Conservation (phyloP, 2,797 vertebrate genomes). For the Philypnodon macrostomus region DNA sequence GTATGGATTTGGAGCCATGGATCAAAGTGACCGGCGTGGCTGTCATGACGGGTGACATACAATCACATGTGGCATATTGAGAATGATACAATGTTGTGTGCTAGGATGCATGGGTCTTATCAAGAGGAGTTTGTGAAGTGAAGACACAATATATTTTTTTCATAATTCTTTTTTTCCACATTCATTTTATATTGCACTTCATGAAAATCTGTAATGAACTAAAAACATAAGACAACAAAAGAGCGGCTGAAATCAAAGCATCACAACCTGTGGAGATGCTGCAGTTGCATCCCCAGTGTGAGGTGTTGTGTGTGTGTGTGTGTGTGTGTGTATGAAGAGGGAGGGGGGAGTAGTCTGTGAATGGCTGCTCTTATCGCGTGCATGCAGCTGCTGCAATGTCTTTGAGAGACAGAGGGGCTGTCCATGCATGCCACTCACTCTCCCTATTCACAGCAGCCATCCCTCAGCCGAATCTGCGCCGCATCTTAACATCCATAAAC, state of each 20-base stretch:
- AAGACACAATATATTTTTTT: no score
- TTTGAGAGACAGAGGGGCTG: conserved; percentile 73
- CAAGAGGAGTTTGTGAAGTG: background rate
- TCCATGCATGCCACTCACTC: conserved; percentile 71
- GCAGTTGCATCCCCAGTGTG: conserved; percentile 12
- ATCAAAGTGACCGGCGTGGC: conserved; percentile 31
- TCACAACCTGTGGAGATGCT: conserved; percentile 47
- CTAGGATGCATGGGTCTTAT: background rate
- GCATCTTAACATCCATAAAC: conserved; percentile 41
- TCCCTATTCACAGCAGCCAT: conserved; percentile 59
- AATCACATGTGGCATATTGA: conserved; percentile 9
- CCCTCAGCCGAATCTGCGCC: conserved; percentile 34
- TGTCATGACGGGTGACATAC: conserved; percentile 12
- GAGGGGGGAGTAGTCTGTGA: conserved; percentile 65
- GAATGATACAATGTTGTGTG: background rate
- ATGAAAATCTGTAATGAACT: no score
- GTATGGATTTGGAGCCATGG: conserved; percentile 41
- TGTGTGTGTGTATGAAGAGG: conserved; percentile 56
- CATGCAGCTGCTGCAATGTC: conserved; percentile 78
- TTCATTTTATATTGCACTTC: no score
- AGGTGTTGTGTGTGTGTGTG: conserved; percentile 27
- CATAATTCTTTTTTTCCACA: no score
- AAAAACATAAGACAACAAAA: conserved; percentile 38
- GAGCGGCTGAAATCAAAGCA: conserved; percentile 45
- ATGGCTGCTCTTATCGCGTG: conserved; percentile 77